These are phyloP conservation scores for Ptychobarbus kaznakovi DNA, from an alignment of 2,797 vertebrate genomes.

Conservation along the genomic window DNA sequence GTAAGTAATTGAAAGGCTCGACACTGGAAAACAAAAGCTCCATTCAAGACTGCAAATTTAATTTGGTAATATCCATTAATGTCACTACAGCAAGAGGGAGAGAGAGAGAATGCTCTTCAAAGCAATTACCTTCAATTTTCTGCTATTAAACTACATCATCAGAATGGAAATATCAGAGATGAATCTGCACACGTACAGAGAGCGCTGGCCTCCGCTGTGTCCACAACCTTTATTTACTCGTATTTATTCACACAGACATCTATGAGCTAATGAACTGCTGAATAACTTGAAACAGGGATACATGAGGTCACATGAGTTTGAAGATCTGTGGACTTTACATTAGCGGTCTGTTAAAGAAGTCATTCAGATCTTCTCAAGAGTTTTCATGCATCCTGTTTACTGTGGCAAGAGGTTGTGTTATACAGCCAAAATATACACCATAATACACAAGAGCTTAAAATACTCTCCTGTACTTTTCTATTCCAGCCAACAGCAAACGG, in stretches of 20 bases:
- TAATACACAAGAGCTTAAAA: not conserved
- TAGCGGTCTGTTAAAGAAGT: not conserved
- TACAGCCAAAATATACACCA: not conserved
- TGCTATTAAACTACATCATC: slow-evolving; percentile 53
- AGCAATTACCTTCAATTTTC: slow-evolving; percentile 54
- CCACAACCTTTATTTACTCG: not conserved
- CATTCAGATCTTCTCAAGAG: not conserved
- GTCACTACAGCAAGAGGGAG: slow-evolving; percentile 3
- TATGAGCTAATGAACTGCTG: not conserved
- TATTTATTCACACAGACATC: not conserved
- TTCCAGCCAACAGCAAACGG: not conserved
- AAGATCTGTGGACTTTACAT: not conserved
- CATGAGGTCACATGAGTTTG: not conserved
- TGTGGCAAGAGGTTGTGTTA: not conserved
- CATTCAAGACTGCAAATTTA: slow-evolving; percentile 47
- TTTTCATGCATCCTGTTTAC: slow-evolving; percentile 2
- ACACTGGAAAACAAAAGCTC: slow-evolving; percentile 50
- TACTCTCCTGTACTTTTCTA: not conserved
- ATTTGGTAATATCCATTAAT: slow-evolving; percentile 55
- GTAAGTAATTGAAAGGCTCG: slow-evolving; percentile 51
- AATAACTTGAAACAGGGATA: not conserved
- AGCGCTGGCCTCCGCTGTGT: slow-evolving; percentile 12
- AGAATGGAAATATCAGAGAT: slow-evolving; percentile 36
- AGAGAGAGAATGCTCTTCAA: slow-evolving; percentile 43
- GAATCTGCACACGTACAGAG: slow-evolving; percentile 37